Percentiles rank a stretch among this genome's conserved stretches.
These are phyloP conservation scores for Drosophila emarginata DNA, from an alignment of 2,888 invertebrate species.

Conservation along the genomic window DNA sequence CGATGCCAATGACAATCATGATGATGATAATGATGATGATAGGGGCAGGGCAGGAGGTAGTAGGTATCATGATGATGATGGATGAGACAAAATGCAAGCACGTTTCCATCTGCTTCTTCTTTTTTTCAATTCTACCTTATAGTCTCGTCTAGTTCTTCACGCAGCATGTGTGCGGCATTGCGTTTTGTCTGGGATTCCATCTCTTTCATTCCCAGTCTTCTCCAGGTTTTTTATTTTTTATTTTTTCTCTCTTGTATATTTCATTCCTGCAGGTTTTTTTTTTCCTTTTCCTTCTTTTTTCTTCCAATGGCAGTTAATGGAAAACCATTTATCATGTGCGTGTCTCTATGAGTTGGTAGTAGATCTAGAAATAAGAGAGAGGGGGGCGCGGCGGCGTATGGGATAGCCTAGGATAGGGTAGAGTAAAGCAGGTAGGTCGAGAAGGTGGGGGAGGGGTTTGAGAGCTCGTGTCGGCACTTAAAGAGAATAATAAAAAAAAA, in stretches of 20 bases:
- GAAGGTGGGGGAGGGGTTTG: too few relatives aligned
- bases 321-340: conserved; percentile 78
- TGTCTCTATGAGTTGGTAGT: conserved; percentile 36
- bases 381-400: not conserved
- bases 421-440: not conserved
- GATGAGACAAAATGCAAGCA: conserved; percentile 25
- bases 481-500: conserved; percentile 39
- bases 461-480: conserved; percentile 19
- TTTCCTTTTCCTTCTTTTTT: conserved; percentile 22
- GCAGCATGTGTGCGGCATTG: conserved; percentile 3
- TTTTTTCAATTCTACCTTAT: not conserved
- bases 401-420: too few relatives aligned
- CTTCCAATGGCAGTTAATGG: conserved; percentile 72
- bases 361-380: conserved; percentile 5
- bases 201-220: not conserved
- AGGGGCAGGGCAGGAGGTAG: not conserved
- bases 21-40: conserved; percentile 56
- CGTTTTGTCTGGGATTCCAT: conserved; percentile 3
- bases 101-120: conserved; percentile 1
- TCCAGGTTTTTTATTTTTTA: not conserved
- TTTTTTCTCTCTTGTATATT: not conserved
- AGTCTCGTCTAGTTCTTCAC: conserved; percentile 15
- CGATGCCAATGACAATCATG: conserved; percentile 34
- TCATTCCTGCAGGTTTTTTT: conserved; percentile 35
- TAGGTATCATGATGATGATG: conserved; percentile 9